These are phyloP conservation scores for Patagioenas fasciata DNA, from an alignment of 2,113 vertebrate species.

Conservation along the genomic window DNA sequence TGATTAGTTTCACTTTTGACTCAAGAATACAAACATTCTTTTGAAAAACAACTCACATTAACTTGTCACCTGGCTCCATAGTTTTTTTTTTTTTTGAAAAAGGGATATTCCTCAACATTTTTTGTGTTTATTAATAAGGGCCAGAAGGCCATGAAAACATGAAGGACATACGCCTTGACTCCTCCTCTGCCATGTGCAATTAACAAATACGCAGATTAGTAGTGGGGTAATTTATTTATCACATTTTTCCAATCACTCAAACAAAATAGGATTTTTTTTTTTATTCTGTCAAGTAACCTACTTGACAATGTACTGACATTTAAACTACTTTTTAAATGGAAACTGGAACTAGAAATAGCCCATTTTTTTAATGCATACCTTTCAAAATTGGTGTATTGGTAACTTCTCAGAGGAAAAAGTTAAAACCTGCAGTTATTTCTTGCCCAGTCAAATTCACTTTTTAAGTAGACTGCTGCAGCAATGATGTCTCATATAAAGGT, in stretches of 20 bases:
- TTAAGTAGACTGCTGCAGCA: neutral
- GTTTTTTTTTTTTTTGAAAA: neutral
- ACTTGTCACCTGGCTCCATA: neutral
- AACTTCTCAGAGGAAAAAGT: neutral
- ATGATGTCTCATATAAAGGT: neutral
- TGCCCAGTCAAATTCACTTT: neutral
- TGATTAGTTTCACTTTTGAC: neutral
- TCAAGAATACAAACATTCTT: neutral
- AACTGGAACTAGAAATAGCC: neutral
- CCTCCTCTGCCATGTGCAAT: neutral
- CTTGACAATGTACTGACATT: neutral
- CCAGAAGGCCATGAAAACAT: neutral
- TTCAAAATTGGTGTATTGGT: neutral
- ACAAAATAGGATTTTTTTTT: neutral
- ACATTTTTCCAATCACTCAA: neutral
- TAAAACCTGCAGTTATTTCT: neutral
- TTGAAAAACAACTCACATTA: neutral
- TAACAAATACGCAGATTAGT: neutral
- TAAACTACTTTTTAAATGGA: neutral
- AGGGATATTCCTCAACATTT: neutral
- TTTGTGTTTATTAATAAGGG: neutral
- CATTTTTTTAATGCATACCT: neutral
- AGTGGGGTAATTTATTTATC: neutral
- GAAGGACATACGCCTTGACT: neutral
- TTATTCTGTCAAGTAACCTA: neutral